Conservation (phyloP, 2,797 vertebrate genomes). For the Phaenicophaeus curvirostris region DNA sequence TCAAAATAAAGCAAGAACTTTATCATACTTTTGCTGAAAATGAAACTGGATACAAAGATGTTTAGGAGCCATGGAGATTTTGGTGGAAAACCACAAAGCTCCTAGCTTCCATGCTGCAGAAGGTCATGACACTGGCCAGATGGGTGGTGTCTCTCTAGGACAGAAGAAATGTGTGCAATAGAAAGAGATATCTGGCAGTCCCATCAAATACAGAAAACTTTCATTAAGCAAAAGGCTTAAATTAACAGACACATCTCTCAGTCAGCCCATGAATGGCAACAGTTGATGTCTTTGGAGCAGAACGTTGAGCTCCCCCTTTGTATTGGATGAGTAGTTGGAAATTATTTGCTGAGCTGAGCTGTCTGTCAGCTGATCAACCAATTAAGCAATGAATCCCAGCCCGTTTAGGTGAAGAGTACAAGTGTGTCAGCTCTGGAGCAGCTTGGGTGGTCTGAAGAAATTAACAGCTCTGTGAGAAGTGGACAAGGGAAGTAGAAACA, state of each 20-base stretch:
- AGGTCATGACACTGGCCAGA: not conserved
- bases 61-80: not conserved
- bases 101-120: not conserved
- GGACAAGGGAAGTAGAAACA: not conserved
- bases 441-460: constrained; percentile 69
- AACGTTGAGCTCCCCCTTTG: constrained; percentile 15
- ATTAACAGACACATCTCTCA: not conserved
- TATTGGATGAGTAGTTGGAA: constrained; percentile 27
- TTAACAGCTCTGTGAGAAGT: constrained; percentile 11
- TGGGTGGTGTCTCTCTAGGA: not conserved
- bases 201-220: not conserved
- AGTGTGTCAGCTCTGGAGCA: constrained; percentile 22
- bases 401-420: not conserved
- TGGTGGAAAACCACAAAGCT: not conserved
- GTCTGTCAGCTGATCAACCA: constrained; percentile 19
- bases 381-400: constrained; percentile 6
- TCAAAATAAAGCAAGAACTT: not conserved
- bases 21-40: not conserved
- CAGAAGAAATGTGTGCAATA: not conserved
- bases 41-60: not conserved
- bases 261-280: not conserved
- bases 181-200: not conserved
- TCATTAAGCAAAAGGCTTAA: not conserved
- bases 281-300: not conserved
- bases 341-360: constrained; percentile 43